phyloP scores from a whole-genome alignment of 2,113 vertebrate species.

The Steatornis caripensis region DNA sequence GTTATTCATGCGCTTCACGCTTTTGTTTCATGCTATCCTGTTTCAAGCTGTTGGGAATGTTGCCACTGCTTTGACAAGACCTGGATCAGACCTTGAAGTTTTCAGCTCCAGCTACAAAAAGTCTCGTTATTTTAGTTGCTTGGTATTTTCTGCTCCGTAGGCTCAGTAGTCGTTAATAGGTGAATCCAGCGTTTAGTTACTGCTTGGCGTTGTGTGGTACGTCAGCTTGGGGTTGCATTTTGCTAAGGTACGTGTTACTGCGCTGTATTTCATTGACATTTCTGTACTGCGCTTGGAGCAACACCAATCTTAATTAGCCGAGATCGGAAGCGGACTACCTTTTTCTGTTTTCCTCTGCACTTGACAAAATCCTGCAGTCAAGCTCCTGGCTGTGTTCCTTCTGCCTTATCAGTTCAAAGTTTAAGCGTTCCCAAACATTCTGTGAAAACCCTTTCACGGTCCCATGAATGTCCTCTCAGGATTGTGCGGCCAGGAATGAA shows the following conservation, averaged over 20 bases:
- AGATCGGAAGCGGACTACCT: background rate
- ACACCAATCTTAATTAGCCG: background rate
- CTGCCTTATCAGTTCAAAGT: background rate
- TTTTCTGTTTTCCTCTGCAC: background rate
- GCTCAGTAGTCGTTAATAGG: accelerated
- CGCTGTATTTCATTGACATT: background rate
- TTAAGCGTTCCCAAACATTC: background rate
- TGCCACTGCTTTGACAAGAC: background rate
- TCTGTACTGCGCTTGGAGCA: background rate
- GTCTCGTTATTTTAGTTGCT: background rate
- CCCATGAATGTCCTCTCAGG: background rate
- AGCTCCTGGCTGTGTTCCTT: accelerated
- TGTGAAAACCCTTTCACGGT: background rate
- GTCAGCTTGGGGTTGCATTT: background rate
- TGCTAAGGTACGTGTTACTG: accelerated
- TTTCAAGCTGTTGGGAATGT: background rate
- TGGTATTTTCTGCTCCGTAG: background rate
- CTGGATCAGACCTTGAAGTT: background rate
- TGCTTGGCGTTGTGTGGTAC: accelerated
- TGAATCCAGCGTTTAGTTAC: background rate
- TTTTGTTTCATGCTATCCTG: background rate
- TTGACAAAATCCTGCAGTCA: background rate
- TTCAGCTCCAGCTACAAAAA: background rate
- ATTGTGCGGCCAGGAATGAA: background rate
- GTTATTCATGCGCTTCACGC: background rate